Percentiles rank a stretch among this genome's conserved stretches.
These are phyloP conservation scores for Caiman crocodilus DNA, from an alignment of 2,797 vertebrate genomes.

Conservation along the genomic window DNA sequence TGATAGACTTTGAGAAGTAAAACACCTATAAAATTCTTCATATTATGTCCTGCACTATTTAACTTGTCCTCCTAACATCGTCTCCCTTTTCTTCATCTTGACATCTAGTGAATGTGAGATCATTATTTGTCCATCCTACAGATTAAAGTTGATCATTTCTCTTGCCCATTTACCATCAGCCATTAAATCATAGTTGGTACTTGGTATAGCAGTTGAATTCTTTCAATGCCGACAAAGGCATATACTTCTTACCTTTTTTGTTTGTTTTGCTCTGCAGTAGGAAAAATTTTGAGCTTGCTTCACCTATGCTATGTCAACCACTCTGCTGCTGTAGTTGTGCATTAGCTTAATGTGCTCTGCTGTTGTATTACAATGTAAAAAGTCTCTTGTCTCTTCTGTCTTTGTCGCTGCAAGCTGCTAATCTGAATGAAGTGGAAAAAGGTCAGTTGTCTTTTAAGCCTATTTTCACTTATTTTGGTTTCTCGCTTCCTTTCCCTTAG, in stretches of 20 bases:
- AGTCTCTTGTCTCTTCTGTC: slow-evolving; percentile 90
- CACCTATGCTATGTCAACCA: slow-evolving; percentile 66
- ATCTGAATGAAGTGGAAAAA: slow-evolving; percentile 99
- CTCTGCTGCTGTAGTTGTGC: slow-evolving; percentile 76
- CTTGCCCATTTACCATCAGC: slow-evolving; percentile 52
- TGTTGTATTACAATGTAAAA: slow-evolving; percentile 84
- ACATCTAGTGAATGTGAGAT: slow-evolving; percentile 25
- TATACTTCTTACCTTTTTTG: slow-evolving; percentile 44
- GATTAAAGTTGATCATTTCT: slow-evolving; percentile 56
- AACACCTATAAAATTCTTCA: neutral
- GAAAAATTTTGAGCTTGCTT: slow-evolving; percentile 70
- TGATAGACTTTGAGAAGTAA: slow-evolving; percentile 14
- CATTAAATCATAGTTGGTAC: slow-evolving; percentile 8
- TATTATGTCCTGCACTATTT: slow-evolving; percentile 50
- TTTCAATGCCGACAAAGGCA: neutral
- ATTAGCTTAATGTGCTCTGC: slow-evolving; percentile 81
- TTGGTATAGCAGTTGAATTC: neutral
- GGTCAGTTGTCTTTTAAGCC: slow-evolving; percentile 93
- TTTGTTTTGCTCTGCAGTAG: slow-evolving; percentile 75
- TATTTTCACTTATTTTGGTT: slow-evolving; percentile 78
- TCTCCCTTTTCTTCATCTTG: slow-evolving; percentile 46
- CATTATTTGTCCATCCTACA: slow-evolving; percentile 38
- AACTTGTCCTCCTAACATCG: slow-evolving; percentile 49
- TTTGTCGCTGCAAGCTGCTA: slow-evolving; percentile 95
- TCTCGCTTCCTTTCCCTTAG: slow-evolving; percentile 71